These are phyloP conservation scores for Decapterus maruadsi DNA, from an alignment of 2,797 vertebrate species.

Conservation along the genomic window DNA sequence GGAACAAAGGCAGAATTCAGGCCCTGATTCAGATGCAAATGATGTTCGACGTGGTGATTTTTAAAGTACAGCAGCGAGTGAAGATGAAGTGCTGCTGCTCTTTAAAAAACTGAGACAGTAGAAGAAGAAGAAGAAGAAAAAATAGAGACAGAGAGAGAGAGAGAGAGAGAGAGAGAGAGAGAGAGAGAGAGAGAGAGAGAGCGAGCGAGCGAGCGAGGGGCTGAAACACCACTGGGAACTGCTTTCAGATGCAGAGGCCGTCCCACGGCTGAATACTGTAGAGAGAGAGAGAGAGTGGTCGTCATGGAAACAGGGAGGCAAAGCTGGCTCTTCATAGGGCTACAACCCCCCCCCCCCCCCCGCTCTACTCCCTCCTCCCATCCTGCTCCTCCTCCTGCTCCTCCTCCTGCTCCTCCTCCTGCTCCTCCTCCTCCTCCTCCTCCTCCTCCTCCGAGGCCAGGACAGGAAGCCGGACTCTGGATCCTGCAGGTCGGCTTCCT, in stretches of 20 bases:
- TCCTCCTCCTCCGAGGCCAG: constrained; percentile 33
- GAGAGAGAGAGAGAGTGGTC: constrained; percentile 62
- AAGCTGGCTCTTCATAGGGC: constrained; percentile 63
- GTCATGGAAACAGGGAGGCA: constrained; percentile 82
- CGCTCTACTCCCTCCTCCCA: neutral
- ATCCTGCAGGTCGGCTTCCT: constrained; percentile 55
- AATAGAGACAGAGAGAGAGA: too few species aligned
- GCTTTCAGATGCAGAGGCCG: constrained; percentile 81
- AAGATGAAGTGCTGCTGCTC: constrained; percentile 42
- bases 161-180: constrained; percentile 37
- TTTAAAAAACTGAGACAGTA: constrained; percentile 37
- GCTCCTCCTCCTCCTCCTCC: neutral
- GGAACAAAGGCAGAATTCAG: constrained; percentile 44
- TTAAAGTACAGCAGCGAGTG: constrained; percentile 23
- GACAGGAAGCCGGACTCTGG: constrained; percentile 60
- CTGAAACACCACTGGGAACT: constrained; percentile 70
- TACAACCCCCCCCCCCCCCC: constrained; percentile 12
- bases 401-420: too few species aligned
- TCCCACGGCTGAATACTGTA: constrained; percentile 78
- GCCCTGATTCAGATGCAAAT: constrained; percentile 60
- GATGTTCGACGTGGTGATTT: constrained; percentile 1
- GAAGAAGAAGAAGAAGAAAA: constrained; percentile 38
- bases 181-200: constrained; percentile 33
- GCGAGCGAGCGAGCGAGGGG: constrained; percentile 38
- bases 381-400: too few species aligned